phyloP scores from a whole-genome alignment of 2,113 vertebrate genomes.

The Anguilla rostrata region DNA sequence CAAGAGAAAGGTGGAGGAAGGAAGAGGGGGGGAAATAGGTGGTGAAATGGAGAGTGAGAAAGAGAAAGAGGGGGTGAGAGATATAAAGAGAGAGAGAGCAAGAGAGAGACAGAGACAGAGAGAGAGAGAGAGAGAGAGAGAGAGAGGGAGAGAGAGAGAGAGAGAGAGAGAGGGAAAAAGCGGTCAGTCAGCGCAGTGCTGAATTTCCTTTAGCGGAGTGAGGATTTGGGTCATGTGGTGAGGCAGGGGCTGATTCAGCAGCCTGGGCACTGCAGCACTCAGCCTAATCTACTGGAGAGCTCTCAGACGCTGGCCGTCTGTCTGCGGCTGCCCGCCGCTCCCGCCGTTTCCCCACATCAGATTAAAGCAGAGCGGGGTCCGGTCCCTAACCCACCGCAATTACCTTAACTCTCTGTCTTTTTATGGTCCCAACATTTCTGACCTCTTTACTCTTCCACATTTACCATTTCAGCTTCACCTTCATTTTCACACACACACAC shows the following conservation, averaged over 20 bases:
- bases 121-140: background rate
- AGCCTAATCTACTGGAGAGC: background rate
- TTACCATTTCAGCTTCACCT: no score
- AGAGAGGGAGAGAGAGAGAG: background rate
- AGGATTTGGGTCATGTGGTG: constrained; percentile 9
- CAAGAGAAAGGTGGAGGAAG: no score
- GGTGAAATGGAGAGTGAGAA: background rate
- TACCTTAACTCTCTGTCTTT: background rate
- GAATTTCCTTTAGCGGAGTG: background rate
- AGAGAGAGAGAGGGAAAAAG: background rate
- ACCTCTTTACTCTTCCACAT: background rate
- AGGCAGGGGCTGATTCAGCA: background rate
- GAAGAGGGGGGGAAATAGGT: background rate
- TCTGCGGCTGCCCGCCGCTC: background rate
- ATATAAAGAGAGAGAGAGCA: constrained; percentile 22
- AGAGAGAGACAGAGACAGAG: constrained; percentile 3
- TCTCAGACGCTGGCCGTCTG: background rate
- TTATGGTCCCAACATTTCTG: background rate
- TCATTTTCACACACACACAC: background rate
- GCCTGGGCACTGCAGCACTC: background rate
- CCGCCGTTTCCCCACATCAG: background rate
- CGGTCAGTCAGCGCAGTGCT: background rate
- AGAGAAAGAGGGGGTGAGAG: background rate
- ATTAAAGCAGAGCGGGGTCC: no score
- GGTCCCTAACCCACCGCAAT: no score